Percentiles rank a stretch among this genome's conserved stretches.
Conservation (phyloP, 2,888 invertebrate species). For the Pogonocherus hispidulus region DNA sequence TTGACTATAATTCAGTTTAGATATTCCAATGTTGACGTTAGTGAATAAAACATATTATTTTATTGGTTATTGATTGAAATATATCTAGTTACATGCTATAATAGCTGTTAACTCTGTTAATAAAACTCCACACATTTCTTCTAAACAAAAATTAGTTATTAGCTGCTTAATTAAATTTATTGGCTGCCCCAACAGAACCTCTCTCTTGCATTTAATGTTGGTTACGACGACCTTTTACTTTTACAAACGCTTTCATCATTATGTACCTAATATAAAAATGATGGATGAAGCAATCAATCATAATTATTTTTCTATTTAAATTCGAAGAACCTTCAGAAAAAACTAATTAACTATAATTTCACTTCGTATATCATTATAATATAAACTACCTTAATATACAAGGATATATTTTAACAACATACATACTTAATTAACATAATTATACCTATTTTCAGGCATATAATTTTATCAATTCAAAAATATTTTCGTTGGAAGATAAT, state of each 20-base stretch:
- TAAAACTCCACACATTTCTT: too few species aligned
- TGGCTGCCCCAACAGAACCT: too few species aligned
- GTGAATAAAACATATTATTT: too few species aligned
- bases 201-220: neutral
- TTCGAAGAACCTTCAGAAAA: slow-evolving; percentile 14
- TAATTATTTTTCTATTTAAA: slow-evolving; percentile 30
- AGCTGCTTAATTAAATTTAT: too few species aligned
- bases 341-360: slow-evolving; percentile 23
- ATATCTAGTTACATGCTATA: too few species aligned
- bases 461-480: too few species aligned
- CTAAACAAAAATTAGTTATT: too few species aligned
- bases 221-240: neutral
- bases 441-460: neutral
- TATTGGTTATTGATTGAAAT: too few species aligned
- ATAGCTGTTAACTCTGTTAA: too few species aligned
- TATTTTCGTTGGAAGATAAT: too few species aligned
- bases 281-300: slow-evolving; percentile 19
- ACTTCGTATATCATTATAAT: slow-evolving; percentile 11
- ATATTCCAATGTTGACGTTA: too few species aligned
- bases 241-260: slow-evolving; percentile 1
- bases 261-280: slow-evolving; percentile 18
- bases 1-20: too few species aligned
- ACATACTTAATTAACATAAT: slow-evolving; percentile 1
- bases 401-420: neutral
- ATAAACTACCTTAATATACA: neutral